phyloP scores from a whole-genome alignment of 2,888 invertebrate species.

The Ormyrus labotus region DNA sequence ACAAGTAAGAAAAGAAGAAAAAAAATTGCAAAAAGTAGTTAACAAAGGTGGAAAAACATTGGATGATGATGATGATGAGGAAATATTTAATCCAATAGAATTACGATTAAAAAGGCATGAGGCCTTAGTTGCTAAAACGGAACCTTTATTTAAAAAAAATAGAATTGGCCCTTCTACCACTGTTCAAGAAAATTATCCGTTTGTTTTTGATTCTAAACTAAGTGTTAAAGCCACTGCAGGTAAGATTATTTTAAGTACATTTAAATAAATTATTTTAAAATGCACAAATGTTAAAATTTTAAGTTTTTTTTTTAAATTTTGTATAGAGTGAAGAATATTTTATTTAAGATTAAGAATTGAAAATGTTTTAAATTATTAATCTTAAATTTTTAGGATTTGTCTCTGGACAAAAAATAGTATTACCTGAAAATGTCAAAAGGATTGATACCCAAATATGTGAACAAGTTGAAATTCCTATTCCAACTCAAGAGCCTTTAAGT shows the following conservation, averaged over 20 bases:
- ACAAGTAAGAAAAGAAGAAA: slow-evolving; percentile 89
- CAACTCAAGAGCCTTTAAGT: slow-evolving; percentile 78
- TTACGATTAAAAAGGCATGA: slow-evolving; percentile 78
- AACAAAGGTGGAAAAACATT: slow-evolving; percentile 70
- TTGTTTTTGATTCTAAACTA: slow-evolving; percentile 90
- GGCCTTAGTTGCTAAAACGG: slow-evolving; percentile 75
- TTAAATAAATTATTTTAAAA: neutral
- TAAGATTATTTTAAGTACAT: slow-evolving; percentile 62
- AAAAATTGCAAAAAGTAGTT: slow-evolving; percentile 80
- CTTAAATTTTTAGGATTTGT: slow-evolving; percentile 81
- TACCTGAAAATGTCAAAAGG: slow-evolving; percentile 88
- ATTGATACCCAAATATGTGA: slow-evolving; percentile 87
- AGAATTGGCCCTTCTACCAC: slow-evolving; percentile 66
- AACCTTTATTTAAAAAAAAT: slow-evolving; percentile 76
- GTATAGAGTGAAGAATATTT: slow-evolving; percentile 52
- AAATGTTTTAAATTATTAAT: slow-evolving; percentile 56
- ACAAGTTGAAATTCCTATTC: slow-evolving; percentile 90
- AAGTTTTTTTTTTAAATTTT: slow-evolving; percentile 35
- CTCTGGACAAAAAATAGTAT: slow-evolving; percentile 85
- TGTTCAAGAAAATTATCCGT: slow-evolving; percentile 83
- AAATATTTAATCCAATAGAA: slow-evolving; percentile 78
- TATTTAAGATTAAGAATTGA: slow-evolving; percentile 19
- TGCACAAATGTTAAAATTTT: neutral
- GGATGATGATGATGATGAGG: slow-evolving; percentile 74
- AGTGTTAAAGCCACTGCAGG: slow-evolving; percentile 83